phyloP scores from a whole-genome alignment of 2,113 vertebrate species.

The Aegypius monachus region DNA sequence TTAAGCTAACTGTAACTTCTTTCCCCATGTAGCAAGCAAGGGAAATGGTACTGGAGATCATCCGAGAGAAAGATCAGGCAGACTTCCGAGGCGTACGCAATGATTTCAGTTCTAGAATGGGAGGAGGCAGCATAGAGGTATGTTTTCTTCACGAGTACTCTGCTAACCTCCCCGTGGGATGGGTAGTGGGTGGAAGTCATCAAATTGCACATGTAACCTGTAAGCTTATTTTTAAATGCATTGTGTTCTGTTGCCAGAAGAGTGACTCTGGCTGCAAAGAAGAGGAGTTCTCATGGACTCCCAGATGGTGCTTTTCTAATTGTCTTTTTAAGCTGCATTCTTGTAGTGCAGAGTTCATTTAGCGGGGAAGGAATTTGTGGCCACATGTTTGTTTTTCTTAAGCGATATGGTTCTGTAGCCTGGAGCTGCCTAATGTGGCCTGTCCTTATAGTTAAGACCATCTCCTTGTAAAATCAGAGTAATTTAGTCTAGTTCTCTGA shows the following conservation, averaged over 20 bases:
- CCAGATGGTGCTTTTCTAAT: not conserved
- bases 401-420: not conserved
- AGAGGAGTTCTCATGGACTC: conserved; percentile 8
- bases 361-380: conserved; percentile 23
- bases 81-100: conserved; percentile 88
- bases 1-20: conserved; percentile 55
- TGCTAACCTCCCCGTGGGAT: conserved; percentile 55
- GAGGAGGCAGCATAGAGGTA: conserved; percentile 93
- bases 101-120: conserved; percentile 90
- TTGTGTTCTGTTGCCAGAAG: not conserved
- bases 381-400: conserved; percentile 4
- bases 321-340: conserved; percentile 33
- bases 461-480: conserved; percentile 27
- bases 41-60: conserved; percentile 96
- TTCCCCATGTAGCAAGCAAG: conserved; percentile 87
- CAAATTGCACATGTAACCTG: not conserved
- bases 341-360: conserved; percentile 12
- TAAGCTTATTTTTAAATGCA: not conserved
- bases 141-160: conserved; percentile 35
- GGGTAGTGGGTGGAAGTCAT: conserved; percentile 33
- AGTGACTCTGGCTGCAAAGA: conserved; percentile 9
- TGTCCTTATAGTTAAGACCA: not conserved
- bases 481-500: conserved; percentile 26
- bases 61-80: conserved; percentile 94
- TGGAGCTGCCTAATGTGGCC: conserved; percentile 1